Evolutionary conservation across 2,797 vertebrate species (phyloP).

Genomic region (Benthosema pterotum): DNA sequence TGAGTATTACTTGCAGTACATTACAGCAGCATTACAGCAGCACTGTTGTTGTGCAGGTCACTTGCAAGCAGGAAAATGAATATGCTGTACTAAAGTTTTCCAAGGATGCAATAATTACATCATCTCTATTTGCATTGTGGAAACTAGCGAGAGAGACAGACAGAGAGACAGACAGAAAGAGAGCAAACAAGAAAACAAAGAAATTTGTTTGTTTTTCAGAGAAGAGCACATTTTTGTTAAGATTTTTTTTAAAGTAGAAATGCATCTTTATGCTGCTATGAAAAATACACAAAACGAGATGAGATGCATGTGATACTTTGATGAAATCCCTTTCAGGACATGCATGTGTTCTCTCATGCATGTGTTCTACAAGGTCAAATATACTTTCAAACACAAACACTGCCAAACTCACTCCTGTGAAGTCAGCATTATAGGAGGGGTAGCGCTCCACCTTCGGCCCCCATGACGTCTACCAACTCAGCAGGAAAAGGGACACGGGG

Average conservation of each 20-base stretch:
- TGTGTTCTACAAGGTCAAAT: not conserved
- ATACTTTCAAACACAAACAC: constrained; percentile 10
- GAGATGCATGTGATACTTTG: constrained; percentile 4
- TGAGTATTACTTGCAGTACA: constrained; percentile 47
- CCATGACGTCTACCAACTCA: constrained; percentile 25
- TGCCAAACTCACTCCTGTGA: constrained; percentile 43
- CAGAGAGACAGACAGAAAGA: not conserved
- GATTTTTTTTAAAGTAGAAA: constrained; percentile 57
- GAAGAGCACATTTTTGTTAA: constrained; percentile 1
- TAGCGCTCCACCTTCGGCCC: not conserved
- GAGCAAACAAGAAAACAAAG: constrained; percentile 10
- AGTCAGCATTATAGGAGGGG: constrained; percentile 39
- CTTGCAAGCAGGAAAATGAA: constrained; percentile 64
- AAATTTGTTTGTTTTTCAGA: constrained; percentile 53
- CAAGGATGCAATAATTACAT: constrained; percentile 72
- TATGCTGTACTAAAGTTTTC: constrained; percentile 36
- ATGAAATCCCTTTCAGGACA: constrained; percentile 16
- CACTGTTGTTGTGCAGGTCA: constrained; percentile 54
- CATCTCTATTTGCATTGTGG: constrained; percentile 64
- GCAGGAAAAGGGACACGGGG: constrained; percentile 35
- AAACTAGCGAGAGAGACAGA: constrained; percentile 17
- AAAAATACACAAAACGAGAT: constrained; percentile 22
- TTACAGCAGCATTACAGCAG: constrained; percentile 25
- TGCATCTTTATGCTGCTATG: constrained; percentile 39
- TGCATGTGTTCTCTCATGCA: constrained; percentile 17